phyloP scores from a whole-genome alignment of 1,140 invertebrate genomes.

The Drosophila pruinosa region DNA sequence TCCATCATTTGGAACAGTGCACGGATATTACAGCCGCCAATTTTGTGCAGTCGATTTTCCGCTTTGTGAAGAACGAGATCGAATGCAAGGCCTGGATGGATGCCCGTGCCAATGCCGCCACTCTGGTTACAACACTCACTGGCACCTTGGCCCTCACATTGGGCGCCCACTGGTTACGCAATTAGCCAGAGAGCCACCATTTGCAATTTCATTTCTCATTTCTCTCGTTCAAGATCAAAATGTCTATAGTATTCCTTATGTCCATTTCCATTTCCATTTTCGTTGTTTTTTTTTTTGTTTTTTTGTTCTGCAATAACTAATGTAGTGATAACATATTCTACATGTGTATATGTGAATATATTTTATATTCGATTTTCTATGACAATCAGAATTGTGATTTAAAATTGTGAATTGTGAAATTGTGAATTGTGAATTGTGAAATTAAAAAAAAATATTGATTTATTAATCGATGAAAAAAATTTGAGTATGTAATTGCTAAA shows the following conservation, averaged over 20 bases:
- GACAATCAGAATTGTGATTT: no score
- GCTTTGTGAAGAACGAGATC: conserved; percentile 87
- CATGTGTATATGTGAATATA: conserved; percentile 17
- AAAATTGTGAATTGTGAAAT: no score
- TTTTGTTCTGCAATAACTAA: conserved; percentile 20
- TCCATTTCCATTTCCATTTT: conserved; percentile 3
- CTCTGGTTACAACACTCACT: conserved; percentile 8
- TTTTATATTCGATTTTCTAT: no score
- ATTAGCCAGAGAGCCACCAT: conserved; percentile 13
- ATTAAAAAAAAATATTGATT: no score
- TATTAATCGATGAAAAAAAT: no score
- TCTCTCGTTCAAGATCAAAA: conserved; percentile 10
- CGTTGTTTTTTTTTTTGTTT: conserved; percentile 18
- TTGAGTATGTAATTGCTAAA: no score
- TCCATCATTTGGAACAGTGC: conserved; percentile 87
- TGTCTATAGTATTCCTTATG: conserved; percentile 29
- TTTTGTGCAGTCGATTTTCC: conserved; percentile 90
- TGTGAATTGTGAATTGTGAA: no score
- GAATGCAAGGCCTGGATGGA: conserved; percentile 85
- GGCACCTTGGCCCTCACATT: conserved; percentile 32
- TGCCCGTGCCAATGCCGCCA: conserved; percentile 44
- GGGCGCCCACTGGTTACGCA: conserved; percentile 17
- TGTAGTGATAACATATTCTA: conserved; percentile 27
- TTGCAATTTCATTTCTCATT: conserved; percentile 18
- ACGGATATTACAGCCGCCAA: conserved; percentile 90